phyloP scores from a whole-genome alignment of 1,140 invertebrate species.

The Metaphire vulgaris region DNA sequence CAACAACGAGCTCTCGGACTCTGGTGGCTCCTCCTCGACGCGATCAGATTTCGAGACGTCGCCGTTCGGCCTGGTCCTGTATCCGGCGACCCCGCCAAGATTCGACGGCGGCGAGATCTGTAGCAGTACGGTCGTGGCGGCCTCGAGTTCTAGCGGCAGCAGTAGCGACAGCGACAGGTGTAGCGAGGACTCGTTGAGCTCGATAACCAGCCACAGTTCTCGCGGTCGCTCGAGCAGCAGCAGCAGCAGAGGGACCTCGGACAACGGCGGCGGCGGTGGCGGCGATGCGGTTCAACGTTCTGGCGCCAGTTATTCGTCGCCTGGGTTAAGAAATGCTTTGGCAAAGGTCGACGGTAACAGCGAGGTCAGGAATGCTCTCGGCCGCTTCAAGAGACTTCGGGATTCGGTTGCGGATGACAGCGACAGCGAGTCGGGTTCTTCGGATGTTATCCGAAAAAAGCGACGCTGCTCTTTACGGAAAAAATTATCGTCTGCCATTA shows the following conservation, averaged over 20 bases:
- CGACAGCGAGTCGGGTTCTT: background rate
- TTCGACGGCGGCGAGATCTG: background rate
- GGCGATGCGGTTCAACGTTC: background rate
- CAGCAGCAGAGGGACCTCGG: background rate
- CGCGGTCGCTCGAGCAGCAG: too few species aligned
- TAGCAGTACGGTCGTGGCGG: background rate
- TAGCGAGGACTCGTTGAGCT: too few species aligned
- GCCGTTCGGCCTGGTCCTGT: background rate
- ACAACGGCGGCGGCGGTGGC: background rate
- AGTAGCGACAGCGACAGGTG: background rate
- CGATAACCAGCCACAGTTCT: too few species aligned
- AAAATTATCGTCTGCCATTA: too few species aligned
- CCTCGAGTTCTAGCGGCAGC: background rate
- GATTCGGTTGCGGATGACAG: background rate
- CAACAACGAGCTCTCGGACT: background rate
- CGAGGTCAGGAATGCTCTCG: too few species aligned
- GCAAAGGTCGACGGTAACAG: too few species aligned
- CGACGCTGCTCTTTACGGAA: too few species aligned
- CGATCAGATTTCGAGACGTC: background rate
- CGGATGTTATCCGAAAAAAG: too few species aligned
- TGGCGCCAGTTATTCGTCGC: background rate
- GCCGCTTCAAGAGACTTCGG: background rate
- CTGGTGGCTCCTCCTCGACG: background rate
- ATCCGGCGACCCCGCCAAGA: background rate
- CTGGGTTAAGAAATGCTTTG: too few species aligned